A percentile compares a stretch with the other conserved stretches of the same genome.
Evolutionary conservation across 2,113 vertebrate species (phyloP).

Genomic region (Ancistrus triradiatus): DNA sequence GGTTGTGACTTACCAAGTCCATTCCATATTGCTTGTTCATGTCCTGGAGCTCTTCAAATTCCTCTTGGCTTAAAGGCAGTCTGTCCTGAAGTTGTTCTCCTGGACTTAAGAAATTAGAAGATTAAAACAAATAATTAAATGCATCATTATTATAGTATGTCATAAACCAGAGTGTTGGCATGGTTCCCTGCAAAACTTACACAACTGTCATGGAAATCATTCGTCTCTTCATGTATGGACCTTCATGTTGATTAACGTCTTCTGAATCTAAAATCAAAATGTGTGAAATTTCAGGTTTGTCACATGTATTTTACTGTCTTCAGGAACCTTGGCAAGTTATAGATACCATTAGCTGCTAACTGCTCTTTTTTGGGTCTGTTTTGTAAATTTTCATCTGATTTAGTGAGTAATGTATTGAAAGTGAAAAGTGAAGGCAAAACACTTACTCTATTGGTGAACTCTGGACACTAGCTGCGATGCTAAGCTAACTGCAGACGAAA

Average conservation of each 20-base stretch:
- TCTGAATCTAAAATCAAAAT: constrained; percentile 54
- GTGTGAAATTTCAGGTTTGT: not conserved
- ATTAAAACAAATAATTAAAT: not conserved
- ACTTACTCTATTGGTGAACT: too few relatives aligned
- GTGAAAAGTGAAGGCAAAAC: too few relatives aligned
- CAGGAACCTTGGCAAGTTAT: too few relatives aligned
- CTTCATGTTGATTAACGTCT: constrained; percentile 82
- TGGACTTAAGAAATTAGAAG: constrained; percentile 2
- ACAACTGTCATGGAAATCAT: constrained; percentile 79
- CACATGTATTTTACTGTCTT: too few relatives aligned
- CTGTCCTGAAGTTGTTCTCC: not conserved
- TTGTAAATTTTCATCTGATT: too few relatives aligned
- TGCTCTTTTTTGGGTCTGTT: too few relatives aligned
- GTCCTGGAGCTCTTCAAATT: not conserved
- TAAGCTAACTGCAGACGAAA: too few relatives aligned
- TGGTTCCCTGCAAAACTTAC: constrained; percentile 63
- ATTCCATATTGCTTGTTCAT: constrained; percentile 8
- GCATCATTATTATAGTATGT: not conserved
- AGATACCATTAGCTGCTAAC: too few relatives aligned
- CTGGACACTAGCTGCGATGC: too few relatives aligned
- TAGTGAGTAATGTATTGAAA: too few relatives aligned
- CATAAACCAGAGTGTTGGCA: not conserved
- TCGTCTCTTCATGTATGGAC: constrained; percentile 71
- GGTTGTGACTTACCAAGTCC: constrained; percentile 1
- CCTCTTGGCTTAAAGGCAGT: not conserved